Evolutionary conservation across 2,113 vertebrate genomes (phyloP).

Genomic region (Chlorodrepanis virens): DNA sequence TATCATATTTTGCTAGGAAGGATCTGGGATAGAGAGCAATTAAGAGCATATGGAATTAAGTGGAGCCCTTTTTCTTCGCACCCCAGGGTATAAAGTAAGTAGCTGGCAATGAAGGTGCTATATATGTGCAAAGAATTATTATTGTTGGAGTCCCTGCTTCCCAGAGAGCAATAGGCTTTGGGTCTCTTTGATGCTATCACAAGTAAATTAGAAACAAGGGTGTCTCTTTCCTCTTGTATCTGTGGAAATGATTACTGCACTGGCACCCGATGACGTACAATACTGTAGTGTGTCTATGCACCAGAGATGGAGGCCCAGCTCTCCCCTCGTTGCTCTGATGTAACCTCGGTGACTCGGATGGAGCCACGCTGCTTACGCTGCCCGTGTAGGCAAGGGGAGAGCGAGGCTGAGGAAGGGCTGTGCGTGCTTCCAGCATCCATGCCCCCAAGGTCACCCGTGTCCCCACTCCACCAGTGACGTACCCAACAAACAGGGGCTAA

Average conservation of each 20-base stretch:
- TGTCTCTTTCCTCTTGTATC: slow-evolving; percentile 40
- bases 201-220: slow-evolving; percentile 50
- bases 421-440: neutral
- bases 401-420: neutral
- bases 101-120: slow-evolving; percentile 50
- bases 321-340: neutral
- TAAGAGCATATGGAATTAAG: slow-evolving; percentile 47
- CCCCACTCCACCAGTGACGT: fast-evolving
- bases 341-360: neutral
- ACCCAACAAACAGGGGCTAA: neutral
- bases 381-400: neutral
- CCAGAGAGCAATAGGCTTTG: slow-evolving; percentile 43
- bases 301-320: neutral
- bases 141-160: slow-evolving; percentile 33
- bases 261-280: slow-evolving; percentile 5
- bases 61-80: slow-evolving; percentile 42
- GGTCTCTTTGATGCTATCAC: slow-evolving; percentile 55
- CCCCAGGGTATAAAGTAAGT: slow-evolving; percentile 47
- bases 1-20: slow-evolving; percentile 23
- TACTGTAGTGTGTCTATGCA: neutral
- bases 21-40: slow-evolving; percentile 48
- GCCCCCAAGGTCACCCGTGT: neutral
- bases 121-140: slow-evolving; percentile 44
- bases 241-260: slow-evolving; percentile 41
- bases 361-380: neutral